Evolutionary conservation across 2,113 vertebrate species (phyloP).

Genomic region (Felis chaus): DNA sequence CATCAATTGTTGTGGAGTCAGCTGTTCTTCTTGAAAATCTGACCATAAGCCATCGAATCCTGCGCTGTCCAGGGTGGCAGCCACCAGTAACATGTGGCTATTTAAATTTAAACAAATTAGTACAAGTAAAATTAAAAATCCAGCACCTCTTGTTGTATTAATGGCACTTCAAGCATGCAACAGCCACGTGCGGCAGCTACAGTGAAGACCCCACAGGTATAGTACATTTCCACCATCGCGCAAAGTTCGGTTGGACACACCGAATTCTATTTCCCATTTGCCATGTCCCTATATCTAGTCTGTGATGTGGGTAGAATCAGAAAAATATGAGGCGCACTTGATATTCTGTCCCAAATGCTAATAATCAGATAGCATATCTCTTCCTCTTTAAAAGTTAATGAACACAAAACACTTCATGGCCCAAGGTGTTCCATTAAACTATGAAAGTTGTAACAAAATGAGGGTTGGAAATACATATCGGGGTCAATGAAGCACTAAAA

Average conservation of each 20-base stretch:
- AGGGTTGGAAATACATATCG: not conserved
- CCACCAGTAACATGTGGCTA: not conserved
- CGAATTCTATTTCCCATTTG: not conserved
- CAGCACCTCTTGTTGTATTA: not conserved
- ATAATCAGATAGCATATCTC: not conserved
- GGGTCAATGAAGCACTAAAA: slow-evolving; percentile 47
- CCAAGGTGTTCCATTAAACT: slow-evolving; percentile 54
- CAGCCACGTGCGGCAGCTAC: not conserved
- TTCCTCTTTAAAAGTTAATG: slow-evolving; percentile 52
- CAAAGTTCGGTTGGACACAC: not conserved
- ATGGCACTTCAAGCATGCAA: not conserved
- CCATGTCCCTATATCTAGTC: not conserved
- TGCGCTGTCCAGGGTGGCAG: not conserved
- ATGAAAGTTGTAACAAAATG: slow-evolving; percentile 21
- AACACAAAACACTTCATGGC: slow-evolving; percentile 25
- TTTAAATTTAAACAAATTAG: slow-evolving; percentile 5
- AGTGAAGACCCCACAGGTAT: not conserved
- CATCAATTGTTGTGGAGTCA: not conserved
- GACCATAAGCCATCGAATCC: not conserved
- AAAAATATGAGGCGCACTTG: not conserved
- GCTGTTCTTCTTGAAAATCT: not conserved
- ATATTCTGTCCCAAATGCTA: not conserved
- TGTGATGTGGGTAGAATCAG: not conserved
- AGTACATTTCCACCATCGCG: not conserved
- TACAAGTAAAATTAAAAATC: not conserved